Evolutionary conservation across 2,113 vertebrate genomes (phyloP).

Genomic region (Lichenostomus cassidix): DNA sequence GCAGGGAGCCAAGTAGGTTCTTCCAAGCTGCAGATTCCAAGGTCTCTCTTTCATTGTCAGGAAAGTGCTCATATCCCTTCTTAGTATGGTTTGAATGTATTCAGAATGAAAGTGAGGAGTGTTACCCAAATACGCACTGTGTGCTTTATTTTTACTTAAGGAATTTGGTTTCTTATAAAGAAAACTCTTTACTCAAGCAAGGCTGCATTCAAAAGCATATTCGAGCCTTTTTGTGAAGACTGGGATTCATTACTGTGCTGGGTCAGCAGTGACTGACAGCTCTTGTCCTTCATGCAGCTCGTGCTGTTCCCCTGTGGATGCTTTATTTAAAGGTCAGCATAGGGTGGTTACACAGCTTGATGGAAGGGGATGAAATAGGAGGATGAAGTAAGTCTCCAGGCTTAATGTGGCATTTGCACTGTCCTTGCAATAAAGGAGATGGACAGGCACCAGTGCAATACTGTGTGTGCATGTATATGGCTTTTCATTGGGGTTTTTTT

Average conservation of each 20-base stretch:
- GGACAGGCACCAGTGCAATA: not conserved
- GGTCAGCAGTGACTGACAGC: not conserved
- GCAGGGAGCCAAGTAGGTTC: not conserved
- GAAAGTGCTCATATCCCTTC: accelerated
- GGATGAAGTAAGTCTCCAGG: not conserved
- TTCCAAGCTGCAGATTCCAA: not conserved
- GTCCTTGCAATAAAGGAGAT: not conserved
- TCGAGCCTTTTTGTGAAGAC: not conserved
- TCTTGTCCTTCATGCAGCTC: not conserved
- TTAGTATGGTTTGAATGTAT: not conserved
- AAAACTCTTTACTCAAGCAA: not conserved
- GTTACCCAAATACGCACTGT: not conserved
- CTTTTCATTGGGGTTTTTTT: not conserved
- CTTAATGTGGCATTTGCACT: not conserved
- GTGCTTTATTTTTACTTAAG: not conserved
- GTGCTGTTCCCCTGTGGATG: not conserved
- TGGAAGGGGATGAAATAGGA: not conserved
- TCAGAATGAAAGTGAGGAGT: not conserved
- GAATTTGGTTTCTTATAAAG: not conserved
- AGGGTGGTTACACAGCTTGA: not conserved
- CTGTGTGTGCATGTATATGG: too few species aligned
- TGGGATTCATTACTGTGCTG: not conserved
- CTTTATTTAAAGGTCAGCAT: not conserved
- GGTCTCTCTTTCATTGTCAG: not conserved
- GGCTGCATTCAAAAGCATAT: not conserved